Evolutionary conservation across 2,888 invertebrate species (phyloP), one percentile per base, ranked within the genome.

Genomic region (Lacanobia oleracea): DNA sequence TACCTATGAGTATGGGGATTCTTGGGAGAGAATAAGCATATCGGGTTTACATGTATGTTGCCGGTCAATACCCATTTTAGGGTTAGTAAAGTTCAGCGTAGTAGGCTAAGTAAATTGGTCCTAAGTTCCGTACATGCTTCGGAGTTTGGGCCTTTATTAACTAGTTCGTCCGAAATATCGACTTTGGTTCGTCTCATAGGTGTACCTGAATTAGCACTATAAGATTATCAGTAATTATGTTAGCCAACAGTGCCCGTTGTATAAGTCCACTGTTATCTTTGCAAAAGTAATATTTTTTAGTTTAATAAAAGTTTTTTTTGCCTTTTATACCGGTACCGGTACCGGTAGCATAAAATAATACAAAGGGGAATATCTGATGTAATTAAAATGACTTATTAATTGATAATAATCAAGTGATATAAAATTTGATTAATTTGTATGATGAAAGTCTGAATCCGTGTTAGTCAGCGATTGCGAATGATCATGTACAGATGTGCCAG

Each of bases 81-180:
- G 40, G n/a, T 33, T 9, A 56, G 40, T 27, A 16, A 5, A 12
- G 37, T 75, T 65, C 21, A 33, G 12, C 14, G 43, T 43, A 21
- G 7, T n/a, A 37, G 18, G 66, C 45, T 40, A 54, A 60, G n/a
- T 40, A 59, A 75, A 40, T 33, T 56, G 48, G 54, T 50, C 14
- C 21, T 18, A 48, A 75, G 48, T 48, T 75, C 10, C 48, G 43
- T 64, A 75, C 18, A 37, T 27, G 40, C 12, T 56, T 48, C 4
- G 6, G 1, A 65, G 18, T 33, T 75, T 50, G 48, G 14, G 14
- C n/a, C 23, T n/a, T 45, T 16, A 18, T 12, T 56, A 50, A 72
- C 67, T 75, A 75, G 48, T 66, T 66, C 48, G 65, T 48, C 54
- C n/a, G 21, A 23, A 14, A 54, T 21, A 51, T 73, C 9, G 45